Evolutionary conservation across 2,797 vertebrate species (phyloP).

Genomic region (Pampus argenteus): DNA sequence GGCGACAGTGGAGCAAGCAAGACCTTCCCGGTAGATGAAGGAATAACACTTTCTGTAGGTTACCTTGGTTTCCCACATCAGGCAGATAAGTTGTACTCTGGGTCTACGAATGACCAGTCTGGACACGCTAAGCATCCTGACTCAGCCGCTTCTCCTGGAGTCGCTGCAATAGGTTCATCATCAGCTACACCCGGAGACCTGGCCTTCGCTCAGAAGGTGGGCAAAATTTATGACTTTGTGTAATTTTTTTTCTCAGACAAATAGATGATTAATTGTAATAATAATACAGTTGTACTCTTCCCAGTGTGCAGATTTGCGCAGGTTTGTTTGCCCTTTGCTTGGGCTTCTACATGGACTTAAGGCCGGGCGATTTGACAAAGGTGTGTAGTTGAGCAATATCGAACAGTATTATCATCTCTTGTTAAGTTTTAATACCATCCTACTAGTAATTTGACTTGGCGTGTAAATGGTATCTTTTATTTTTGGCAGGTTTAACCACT

Average conservation of each 20-base stretch:
- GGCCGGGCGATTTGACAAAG: conserved; percentile 89
- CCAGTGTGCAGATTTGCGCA: conserved; percentile 90
- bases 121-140: conserved; percentile 9
- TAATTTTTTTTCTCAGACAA: neutral
- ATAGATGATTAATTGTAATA: neutral
- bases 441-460: conserved; percentile 15
- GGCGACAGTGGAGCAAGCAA: conserved; percentile 54
- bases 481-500: conserved; percentile 86
- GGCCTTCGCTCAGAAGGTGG: conserved; percentile 91
- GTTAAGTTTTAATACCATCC: neutral
- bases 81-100: conserved; percentile 25
- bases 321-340: conserved; percentile 86
- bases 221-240: neutral
- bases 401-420: neutral
- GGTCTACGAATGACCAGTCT: conserved; percentile 21
- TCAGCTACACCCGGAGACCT: conserved; percentile 84
- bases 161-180: conserved; percentile 34
- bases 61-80: conserved; percentile 39
- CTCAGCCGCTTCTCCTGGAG: conserved; percentile 28
- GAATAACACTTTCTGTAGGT: conserved; percentile 27
- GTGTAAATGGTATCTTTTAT: neutral
- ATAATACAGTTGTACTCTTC: neutral
- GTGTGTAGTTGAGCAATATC: conserved; percentile 67
- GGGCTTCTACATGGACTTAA: conserved; percentile 89
- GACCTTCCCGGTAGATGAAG: conserved; percentile 22